Conservation (phyloP, 2,797 vertebrate species). For the Chelon labrosus region DNA sequence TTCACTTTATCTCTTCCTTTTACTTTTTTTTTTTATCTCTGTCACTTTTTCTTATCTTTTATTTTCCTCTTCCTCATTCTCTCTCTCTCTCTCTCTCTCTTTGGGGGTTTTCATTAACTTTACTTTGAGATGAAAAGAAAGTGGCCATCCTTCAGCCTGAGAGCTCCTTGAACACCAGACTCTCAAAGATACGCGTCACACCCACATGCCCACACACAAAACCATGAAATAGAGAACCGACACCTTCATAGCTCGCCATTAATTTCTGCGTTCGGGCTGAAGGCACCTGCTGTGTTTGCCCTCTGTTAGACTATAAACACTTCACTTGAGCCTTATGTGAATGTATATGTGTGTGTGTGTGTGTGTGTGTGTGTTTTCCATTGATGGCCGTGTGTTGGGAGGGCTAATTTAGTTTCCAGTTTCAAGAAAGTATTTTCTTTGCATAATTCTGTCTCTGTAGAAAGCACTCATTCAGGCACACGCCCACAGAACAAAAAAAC, state of each 20-base stretch:
- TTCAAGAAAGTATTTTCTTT: slow-evolving; percentile 34
- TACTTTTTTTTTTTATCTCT: slow-evolving; percentile 27
- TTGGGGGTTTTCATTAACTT: slow-evolving; percentile 77
- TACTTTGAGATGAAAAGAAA: slow-evolving; percentile 72
- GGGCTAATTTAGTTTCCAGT: slow-evolving; percentile 70
- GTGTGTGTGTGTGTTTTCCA: slow-evolving; percentile 63
- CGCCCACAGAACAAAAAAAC: slow-evolving; percentile 56
- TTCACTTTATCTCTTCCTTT: slow-evolving; percentile 47
- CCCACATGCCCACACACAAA: slow-evolving; percentile 35
- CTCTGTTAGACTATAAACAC: slow-evolving; percentile 68
- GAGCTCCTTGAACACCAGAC: slow-evolving; percentile 61
- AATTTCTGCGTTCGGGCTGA: slow-evolving; percentile 71
- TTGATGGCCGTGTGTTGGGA: slow-evolving; percentile 58
- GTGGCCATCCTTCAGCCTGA: slow-evolving; percentile 72
- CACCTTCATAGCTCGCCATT: slow-evolving; percentile 74
- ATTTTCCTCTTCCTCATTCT: slow-evolving; percentile 23
- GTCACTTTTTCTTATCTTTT: slow-evolving; percentile 25
- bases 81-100: slow-evolving; percentile 35
- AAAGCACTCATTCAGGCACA: slow-evolving; percentile 59
- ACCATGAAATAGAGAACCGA: slow-evolving; percentile 71
- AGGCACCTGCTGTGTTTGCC: slow-evolving; percentile 74
- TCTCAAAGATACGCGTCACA: slow-evolving; percentile 50
- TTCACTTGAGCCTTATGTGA: slow-evolving; percentile 61
- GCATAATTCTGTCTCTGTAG: slow-evolving; percentile 18
- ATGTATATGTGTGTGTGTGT: slow-evolving; percentile 55